A percentile compares a stretch with the other conserved stretches of the same genome.
These are phyloP conservation scores for Lipophrys pholis DNA, from an alignment of 2,113 vertebrate genomes.

Conservation along the genomic window DNA sequence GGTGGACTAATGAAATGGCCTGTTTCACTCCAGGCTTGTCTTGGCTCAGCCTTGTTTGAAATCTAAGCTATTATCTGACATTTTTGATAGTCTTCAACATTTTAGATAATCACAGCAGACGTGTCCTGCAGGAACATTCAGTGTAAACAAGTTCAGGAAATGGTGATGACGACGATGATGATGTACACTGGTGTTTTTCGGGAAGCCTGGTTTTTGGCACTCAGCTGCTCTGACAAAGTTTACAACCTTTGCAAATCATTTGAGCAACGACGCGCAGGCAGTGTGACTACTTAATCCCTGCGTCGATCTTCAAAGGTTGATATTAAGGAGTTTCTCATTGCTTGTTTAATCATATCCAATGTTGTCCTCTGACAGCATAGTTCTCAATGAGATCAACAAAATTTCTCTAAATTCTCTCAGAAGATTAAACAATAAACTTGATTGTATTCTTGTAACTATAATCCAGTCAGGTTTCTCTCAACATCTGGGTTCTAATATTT, in stretches of 20 bases:
- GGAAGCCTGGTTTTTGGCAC: slow-evolving; percentile 22
- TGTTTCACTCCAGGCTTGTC: slow-evolving; percentile 15
- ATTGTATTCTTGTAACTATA: not conserved
- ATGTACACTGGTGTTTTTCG: slow-evolving; percentile 39
- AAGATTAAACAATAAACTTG: not conserved
- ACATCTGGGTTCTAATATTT: not conserved
- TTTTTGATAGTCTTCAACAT: slow-evolving; percentile 26
- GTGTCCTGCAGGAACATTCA: slow-evolving; percentile 26
- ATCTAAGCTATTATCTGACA: slow-evolving; percentile 13
- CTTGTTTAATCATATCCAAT: too few relatives aligned
- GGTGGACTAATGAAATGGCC: not conserved
- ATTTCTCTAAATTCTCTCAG: not conserved
- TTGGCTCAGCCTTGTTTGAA: slow-evolving; percentile 18
- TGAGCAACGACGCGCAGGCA: slow-evolving; percentile 7
- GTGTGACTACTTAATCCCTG: not conserved
- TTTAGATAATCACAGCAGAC: slow-evolving; percentile 28
- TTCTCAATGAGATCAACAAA: not conserved
- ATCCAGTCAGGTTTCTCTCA: not conserved
- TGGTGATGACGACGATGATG: slow-evolving; percentile 45
- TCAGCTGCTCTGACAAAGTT: slow-evolving; percentile 8
- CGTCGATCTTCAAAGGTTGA: not conserved
- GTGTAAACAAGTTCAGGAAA: slow-evolving; percentile 80
- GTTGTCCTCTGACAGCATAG: not conserved
- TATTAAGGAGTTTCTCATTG: not conserved
- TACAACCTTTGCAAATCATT: slow-evolving; percentile 37